Conservation (phyloP, 2,888 invertebrate species). For the Camponotus fellah region DNA sequence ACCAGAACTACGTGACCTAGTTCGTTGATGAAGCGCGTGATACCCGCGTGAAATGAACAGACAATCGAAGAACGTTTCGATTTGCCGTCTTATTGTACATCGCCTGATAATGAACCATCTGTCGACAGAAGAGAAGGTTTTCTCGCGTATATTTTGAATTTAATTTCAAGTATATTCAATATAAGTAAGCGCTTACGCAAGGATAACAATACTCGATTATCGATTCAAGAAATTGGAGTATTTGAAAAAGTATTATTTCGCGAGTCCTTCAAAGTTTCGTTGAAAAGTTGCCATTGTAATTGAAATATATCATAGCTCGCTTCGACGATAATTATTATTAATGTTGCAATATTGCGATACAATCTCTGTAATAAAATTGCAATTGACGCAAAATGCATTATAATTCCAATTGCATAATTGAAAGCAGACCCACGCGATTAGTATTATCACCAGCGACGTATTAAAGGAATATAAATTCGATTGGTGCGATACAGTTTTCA, state of each 20-base stretch:
- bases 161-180: too few species aligned
- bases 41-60: conserved; percentile 57
- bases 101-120: not conserved
- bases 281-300: not conserved
- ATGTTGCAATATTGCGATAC: not conserved
- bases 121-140: not conserved
- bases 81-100: conserved; percentile 23
- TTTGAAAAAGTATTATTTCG: not conserved
- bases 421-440: too few species aligned
- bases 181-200: not conserved
- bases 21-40: conserved; percentile 77
- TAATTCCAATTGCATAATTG: not conserved
- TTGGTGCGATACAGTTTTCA: conserved; percentile 3
- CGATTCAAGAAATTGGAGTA: not conserved
- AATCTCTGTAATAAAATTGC: not conserved
- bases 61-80: conserved; percentile 29
- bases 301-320: not conserved
- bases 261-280: not conserved
- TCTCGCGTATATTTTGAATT: not conserved
- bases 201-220: not conserved
- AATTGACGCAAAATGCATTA: conserved; percentile 4
- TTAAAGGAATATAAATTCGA: conserved; percentile 5
- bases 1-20: conserved; percentile 79
- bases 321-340: not conserved
- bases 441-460: not conserved